Evolutionary conservation across 2,113 vertebrate species (phyloP).

Genomic region (Pseudorhombus dupliciocellatus): DNA sequence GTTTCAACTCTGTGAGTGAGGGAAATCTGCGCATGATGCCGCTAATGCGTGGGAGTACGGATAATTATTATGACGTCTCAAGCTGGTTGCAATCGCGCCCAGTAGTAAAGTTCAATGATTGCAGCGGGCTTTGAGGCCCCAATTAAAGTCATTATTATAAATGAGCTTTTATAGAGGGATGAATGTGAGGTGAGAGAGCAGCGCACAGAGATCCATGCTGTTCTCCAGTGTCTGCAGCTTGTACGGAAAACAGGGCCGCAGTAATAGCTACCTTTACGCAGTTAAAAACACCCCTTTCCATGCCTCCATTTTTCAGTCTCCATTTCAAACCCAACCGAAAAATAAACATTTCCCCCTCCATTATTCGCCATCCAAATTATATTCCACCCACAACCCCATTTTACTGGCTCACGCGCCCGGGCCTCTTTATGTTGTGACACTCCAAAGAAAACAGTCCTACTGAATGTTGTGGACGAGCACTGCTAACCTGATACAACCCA

Average conservation of each 20-base stretch:
- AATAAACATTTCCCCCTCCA: conserved; percentile 69
- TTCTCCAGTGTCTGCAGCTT: conserved; percentile 49
- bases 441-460: conserved; percentile 77
- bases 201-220: conserved; percentile 35
- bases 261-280: conserved; percentile 59
- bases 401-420: conserved; percentile 55
- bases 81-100: conserved; percentile 76
- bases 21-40: conserved; percentile 27
- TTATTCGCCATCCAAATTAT: conserved; percentile 73
- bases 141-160: conserved; percentile 78
- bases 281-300: conserved; percentile 56
- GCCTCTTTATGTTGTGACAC: conserved; percentile 66
- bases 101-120: conserved; percentile 77
- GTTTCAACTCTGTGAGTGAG: conserved; percentile 17
- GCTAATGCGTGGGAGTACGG: conserved; percentile 21
- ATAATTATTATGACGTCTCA: conserved; percentile 45
- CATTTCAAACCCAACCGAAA: conserved; percentile 68
- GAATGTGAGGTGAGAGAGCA: conserved; percentile 21
- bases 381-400: conserved; percentile 70
- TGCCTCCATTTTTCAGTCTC: conserved; percentile 55
- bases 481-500: conserved; percentile 65
- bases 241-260: conserved; percentile 50
- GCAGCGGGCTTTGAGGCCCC: conserved; percentile 67
- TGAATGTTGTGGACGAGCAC: conserved; percentile 62
- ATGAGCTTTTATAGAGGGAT: conserved; percentile 66